Evolutionary conservation across 2,797 vertebrate genomes (phyloP).

Genomic region (Alca torda): DNA sequence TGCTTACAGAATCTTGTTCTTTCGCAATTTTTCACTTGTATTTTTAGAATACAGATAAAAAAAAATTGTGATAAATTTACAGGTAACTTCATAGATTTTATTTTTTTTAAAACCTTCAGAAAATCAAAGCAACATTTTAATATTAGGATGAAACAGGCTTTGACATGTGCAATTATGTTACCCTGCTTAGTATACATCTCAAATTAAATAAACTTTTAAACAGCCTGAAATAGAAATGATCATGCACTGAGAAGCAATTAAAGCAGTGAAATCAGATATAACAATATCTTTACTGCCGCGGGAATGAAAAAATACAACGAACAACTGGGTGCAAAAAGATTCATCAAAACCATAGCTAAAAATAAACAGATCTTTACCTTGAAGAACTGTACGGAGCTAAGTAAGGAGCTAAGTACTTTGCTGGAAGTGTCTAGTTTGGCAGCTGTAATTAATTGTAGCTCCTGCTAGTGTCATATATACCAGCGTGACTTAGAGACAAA

Average conservation of each 20-base stretch:
- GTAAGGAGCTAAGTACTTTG: not conserved
- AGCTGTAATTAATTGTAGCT: not conserved
- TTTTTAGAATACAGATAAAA: not conserved
- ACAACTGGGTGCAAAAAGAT: not conserved
- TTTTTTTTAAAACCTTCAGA: not conserved
- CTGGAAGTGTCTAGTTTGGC: not conserved
- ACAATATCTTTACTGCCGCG: not conserved
- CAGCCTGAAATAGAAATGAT: not conserved
- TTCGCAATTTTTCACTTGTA: not conserved
- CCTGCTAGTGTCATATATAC: not conserved
- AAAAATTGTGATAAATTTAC: not conserved
- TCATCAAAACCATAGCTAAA: not conserved
- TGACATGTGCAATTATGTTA: not conserved
- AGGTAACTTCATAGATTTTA: not conserved
- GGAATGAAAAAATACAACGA: not conserved
- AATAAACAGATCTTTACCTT: not conserved
- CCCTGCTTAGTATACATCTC: not conserved
- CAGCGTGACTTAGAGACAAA: not conserved
- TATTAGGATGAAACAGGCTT: not conserved
- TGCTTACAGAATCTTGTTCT: not conserved
- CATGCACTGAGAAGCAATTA: slow-evolving; percentile 1
- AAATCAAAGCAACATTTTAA: not conserved
- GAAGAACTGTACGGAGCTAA: not conserved
- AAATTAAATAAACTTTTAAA: slow-evolving; percentile 13
- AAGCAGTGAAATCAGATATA: not conserved